Evolutionary conservation across 2,888 invertebrate species (phyloP).

Genomic region (Tachina lurida): DNA sequence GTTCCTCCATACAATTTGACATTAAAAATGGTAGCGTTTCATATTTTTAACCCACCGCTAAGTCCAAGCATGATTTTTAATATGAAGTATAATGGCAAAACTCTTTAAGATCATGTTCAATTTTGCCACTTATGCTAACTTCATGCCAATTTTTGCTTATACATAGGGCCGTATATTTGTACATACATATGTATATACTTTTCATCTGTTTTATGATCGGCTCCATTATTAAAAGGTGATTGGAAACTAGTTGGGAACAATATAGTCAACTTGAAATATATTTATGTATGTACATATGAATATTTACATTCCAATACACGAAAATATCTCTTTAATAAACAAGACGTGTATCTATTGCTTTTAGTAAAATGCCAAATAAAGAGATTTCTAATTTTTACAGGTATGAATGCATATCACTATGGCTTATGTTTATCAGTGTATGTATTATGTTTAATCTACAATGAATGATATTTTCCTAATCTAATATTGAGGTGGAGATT

Average conservation of each 20-base stretch:
- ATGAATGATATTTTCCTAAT: background rate
- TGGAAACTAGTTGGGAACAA: conserved; percentile 48
- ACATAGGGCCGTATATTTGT: too few relatives aligned
- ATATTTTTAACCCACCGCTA: too few relatives aligned
- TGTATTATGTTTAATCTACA: background rate
- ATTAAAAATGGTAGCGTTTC: too few relatives aligned
- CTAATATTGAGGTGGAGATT: conserved; percentile 85
- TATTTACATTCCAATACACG: background rate
- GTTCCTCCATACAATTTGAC: too few relatives aligned
- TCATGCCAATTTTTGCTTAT: too few relatives aligned
- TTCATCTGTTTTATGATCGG: background rate
- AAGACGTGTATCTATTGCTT: background rate
- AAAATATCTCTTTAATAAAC: background rate
- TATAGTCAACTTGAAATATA: background rate
- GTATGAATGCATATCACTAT: conserved; percentile 30
- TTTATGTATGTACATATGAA: background rate
- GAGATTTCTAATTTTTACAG: conserved; percentile 20
- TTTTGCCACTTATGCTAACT: too few relatives aligned
- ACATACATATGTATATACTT: too few relatives aligned
- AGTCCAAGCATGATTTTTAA: too few relatives aligned
- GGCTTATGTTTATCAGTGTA: background rate
- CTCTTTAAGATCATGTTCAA: too few relatives aligned
- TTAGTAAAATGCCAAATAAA: conserved; percentile 51
- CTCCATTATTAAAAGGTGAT: background rate
- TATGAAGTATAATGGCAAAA: too few relatives aligned